A percentile compares a stretch with the other conserved stretches of the same genome.
phyloP scores from a whole-genome alignment of 2,113 vertebrate genomes.

The Charina bottae region DNA sequence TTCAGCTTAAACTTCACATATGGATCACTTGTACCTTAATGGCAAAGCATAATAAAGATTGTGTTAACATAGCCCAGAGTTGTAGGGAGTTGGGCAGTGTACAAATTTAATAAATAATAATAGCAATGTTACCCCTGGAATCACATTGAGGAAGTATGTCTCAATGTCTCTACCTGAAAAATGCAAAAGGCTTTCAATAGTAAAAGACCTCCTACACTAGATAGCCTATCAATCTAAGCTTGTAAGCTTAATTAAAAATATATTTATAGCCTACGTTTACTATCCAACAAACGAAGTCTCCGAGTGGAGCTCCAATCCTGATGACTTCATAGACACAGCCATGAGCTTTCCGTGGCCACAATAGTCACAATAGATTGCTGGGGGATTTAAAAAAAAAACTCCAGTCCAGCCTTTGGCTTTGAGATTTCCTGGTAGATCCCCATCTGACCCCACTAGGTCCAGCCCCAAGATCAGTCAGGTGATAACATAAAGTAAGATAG shows the following conservation, averaged over 20 bases:
- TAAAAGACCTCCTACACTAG: not conserved
- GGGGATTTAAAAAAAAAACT: too few species aligned
- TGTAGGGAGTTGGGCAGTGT: not conserved
- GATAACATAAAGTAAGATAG: not conserved
- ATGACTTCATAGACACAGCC: not conserved
- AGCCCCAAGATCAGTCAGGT: too few species aligned
- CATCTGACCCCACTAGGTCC: too few species aligned
- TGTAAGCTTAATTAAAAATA: not conserved
- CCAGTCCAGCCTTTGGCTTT: too few species aligned
- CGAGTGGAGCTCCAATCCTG: not conserved
- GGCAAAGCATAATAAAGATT: conserved; percentile 40
- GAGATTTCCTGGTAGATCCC: too few species aligned
- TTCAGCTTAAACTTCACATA: conserved; percentile 97
- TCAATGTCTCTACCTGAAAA: not conserved
- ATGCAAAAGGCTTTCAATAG: not conserved
- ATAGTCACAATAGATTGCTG: too few species aligned
- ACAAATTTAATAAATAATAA: not conserved
- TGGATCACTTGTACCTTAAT: conserved; percentile 89
- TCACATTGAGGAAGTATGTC: not conserved
- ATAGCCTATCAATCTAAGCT: not conserved
- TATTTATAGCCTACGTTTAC: not conserved
- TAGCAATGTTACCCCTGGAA: not conserved
- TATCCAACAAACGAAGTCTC: not conserved
- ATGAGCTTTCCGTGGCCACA: not conserved
- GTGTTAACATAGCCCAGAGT: not conserved